phyloP scores from a whole-genome alignment of 2,797 vertebrate genomes.

The Orientallactaga sibirica region DNA sequence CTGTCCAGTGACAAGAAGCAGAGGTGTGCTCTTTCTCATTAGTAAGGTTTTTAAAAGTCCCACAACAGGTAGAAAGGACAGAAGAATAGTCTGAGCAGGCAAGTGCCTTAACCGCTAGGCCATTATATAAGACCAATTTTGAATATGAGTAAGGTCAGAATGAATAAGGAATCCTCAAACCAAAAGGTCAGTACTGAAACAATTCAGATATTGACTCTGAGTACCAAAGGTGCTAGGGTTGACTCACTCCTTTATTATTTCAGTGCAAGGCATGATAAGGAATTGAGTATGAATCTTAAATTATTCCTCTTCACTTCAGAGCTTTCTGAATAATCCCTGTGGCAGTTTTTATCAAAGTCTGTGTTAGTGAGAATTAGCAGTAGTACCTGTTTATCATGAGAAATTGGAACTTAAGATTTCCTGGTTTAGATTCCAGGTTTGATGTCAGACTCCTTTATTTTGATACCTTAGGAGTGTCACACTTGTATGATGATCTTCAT shows the following conservation, averaged over 20 bases:
- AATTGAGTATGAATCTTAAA: neutral
- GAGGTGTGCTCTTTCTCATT: neutral
- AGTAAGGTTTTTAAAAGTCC: neutral
- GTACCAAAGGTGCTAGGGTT: neutral
- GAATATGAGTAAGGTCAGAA: neutral
- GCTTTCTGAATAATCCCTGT: neutral
- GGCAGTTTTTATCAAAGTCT: neutral
- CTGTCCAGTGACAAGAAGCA: neutral
- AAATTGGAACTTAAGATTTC: neutral
- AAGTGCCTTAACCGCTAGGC: too few relatives aligned
- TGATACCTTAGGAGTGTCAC: neutral
- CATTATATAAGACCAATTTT: neutral
- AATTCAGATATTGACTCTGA: neutral
- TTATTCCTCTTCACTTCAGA: neutral
- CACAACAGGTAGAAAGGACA: neutral
- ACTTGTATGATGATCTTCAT: neutral
- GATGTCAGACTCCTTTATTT: neutral
- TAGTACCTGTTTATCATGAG: neutral
- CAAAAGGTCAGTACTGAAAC: neutral
- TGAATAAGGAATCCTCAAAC: neutral
- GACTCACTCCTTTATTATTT: constrained; percentile 1
- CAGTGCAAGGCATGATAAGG: neutral
- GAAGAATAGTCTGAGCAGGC: neutral
- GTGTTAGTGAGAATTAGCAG: neutral
- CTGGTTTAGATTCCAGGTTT: neutral